Conservation (phyloP, 2,888 invertebrate genomes). For the Alcis repandata region DNA sequence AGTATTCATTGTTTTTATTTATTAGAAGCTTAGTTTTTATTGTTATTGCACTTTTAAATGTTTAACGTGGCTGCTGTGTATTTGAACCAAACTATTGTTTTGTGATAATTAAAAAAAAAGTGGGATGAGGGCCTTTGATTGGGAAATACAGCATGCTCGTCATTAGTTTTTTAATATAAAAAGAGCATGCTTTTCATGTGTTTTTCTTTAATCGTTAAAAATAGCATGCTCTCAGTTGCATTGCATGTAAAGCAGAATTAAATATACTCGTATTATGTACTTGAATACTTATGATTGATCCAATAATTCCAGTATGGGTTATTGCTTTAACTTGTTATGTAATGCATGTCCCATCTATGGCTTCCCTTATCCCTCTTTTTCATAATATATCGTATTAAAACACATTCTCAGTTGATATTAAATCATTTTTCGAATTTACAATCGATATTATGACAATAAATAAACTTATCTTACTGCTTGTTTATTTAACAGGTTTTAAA, state of each 20-base stretch:
- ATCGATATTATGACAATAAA: conserved; percentile 30
- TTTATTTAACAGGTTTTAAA: conserved; percentile 29
- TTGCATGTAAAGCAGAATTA: conserved; percentile 14
- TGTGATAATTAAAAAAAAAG: conserved; percentile 21
- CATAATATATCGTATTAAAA: conserved; percentile 1
- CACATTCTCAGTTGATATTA: conserved; percentile 4
- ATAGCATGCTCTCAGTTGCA: conserved; percentile 21
- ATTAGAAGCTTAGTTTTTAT: conserved; percentile 60
- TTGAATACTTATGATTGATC: neutral
- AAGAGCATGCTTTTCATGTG: conserved; percentile 2
- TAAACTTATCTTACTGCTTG: conserved; percentile 30
- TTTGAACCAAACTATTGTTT: conserved; percentile 40
- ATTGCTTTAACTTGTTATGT: neutral
- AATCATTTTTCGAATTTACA: conserved; percentile 14
- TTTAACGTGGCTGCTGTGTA: conserved; percentile 47
- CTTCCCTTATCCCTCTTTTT: conserved; percentile 11
- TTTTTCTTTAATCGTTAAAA: neutral
- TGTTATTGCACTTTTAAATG: conserved; percentile 59
- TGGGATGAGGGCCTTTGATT: conserved; percentile 12
- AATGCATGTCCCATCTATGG: conserved; percentile 11
- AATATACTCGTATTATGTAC: too few relatives aligned
- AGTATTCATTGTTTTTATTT: conserved; percentile 84
- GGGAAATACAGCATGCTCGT: conserved; percentile 11
- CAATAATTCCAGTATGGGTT: neutral
- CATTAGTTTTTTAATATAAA: neutral